Evolutionary conservation across 37 sponge, comb jelly and placozoan species (phyloP).

Genomic region (Cladorhizidae sp.): DNA sequence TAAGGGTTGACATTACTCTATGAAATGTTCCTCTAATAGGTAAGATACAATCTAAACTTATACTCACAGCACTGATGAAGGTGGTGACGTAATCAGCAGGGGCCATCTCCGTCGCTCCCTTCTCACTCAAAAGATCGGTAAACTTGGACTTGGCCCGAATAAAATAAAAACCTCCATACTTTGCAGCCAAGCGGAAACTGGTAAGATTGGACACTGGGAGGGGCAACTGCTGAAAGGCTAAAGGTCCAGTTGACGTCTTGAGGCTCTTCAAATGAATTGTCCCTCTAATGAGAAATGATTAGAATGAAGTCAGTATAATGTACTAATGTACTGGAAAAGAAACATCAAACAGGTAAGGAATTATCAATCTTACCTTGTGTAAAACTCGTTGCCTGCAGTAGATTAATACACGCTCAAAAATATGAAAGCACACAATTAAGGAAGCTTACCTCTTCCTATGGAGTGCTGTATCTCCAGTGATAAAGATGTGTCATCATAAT

Average conservation of each 20-base stretch:
- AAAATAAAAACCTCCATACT: conserved; percentile 22
- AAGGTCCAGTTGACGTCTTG: neutral
- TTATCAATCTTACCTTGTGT: neutral
- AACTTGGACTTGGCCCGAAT: conserved; percentile 30
- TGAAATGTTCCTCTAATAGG: too few species aligned
- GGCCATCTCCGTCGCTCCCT: neutral
- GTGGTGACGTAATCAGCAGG: conserved; percentile 31
- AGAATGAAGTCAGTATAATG: too few species aligned
- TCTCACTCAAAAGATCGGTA: conserved; percentile 17
- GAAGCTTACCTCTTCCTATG: conserved; percentile 26
- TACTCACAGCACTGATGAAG: conserved; percentile 66
- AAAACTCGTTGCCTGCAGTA: conserved; percentile 1
- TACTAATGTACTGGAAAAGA: too few species aligned
- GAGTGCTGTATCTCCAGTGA: conserved; percentile 33
- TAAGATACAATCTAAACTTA: too few species aligned
- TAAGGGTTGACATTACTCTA: too few species aligned
- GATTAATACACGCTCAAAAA: neutral
- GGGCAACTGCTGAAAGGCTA: conserved; percentile 9
- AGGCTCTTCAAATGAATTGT: conserved; percentile 6
- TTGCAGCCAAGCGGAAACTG: conserved; percentile 13
- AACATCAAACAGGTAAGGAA: too few species aligned
- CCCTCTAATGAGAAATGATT: too few species aligned
- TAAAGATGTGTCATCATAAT: conserved; percentile 8
- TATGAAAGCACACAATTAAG: neutral
- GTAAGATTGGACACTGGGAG: conserved; percentile 10